Conservation (phyloP, 2,888 invertebrate species). For the Oscheius sp. region DNA sequence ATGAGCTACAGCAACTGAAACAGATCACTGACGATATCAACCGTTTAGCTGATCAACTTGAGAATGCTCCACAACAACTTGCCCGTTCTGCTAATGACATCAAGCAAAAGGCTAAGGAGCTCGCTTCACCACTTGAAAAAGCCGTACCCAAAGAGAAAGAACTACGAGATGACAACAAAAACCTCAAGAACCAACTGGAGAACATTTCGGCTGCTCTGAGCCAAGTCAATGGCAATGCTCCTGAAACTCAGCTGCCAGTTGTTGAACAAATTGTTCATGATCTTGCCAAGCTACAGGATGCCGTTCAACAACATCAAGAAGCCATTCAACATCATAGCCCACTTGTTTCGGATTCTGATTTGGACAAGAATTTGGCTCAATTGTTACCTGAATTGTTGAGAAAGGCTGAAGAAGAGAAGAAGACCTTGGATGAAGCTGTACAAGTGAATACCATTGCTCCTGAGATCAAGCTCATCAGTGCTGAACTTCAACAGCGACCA, state of each 20-base stretch:
- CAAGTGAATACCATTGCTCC: constrained; percentile 49
- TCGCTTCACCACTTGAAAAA: constrained; percentile 25
- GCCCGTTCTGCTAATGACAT: constrained; percentile 22
- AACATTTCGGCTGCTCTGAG: constrained; percentile 5
- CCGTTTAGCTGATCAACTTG: constrained; percentile 1
- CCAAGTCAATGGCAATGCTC: not conserved
- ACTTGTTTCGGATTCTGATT: constrained; percentile 23
- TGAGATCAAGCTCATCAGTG: constrained; percentile 45
- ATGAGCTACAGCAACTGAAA: constrained; percentile 16
- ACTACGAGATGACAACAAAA: constrained; percentile 34
- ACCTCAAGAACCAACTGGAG: constrained; percentile 18
- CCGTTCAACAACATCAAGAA: constrained; percentile 11
- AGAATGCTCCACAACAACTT: constrained; percentile 33
- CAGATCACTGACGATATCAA: not conserved
- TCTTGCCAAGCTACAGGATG: not conserved
- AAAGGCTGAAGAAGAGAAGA: constrained; percentile 40
- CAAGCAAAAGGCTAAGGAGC: constrained; percentile 25
- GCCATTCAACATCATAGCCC: constrained; percentile 18
- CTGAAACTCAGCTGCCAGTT: constrained; percentile 27
- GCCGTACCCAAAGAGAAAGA: constrained; percentile 14
- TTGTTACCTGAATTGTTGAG: not conserved
- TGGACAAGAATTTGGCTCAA: constrained; percentile 39
- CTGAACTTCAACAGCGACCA: constrained; percentile 45
- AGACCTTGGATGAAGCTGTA: constrained; percentile 42
- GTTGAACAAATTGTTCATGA: constrained; percentile 5